Conservation (phyloP, 2,113 vertebrate species). For the Scalopus aquaticus region DNA sequence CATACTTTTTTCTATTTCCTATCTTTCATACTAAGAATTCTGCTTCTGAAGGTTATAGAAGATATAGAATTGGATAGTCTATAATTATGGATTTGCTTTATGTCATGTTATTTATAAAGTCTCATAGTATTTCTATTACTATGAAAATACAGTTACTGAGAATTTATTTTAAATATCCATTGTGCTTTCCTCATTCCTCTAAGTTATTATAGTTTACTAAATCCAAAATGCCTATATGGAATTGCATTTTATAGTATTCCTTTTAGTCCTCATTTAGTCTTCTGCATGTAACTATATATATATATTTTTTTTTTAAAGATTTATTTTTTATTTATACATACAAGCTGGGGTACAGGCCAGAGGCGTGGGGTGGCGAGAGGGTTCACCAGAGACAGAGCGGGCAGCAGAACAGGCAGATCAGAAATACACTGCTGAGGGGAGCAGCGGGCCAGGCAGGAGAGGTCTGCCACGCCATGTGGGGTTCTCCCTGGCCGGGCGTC, state of each 20-base stretch:
- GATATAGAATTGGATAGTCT: neutral
- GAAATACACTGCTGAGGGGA: no score
- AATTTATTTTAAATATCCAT: neutral
- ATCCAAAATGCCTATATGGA: neutral
- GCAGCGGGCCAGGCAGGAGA: no score
- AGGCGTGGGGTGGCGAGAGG: no score
- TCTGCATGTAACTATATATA: no score
- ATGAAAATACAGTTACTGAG: neutral
- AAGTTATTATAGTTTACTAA: neutral
- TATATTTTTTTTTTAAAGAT: no score
- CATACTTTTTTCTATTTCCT: neutral
- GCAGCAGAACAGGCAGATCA: no score
- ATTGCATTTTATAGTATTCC: no score
- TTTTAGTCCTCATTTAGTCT: neutral
- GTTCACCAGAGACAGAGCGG: no score
- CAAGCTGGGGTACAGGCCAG: no score
- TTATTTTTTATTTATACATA: no score
- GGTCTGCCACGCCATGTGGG: no score
- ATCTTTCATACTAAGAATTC: neutral
- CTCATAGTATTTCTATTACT: neutral
- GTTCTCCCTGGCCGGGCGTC: no score
- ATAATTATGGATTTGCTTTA: neutral
- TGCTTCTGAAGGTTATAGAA: neutral
- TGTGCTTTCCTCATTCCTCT: neutral
- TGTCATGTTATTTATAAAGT: neutral